Conservation (phyloP, 2,888 invertebrate genomes). For the Ischnura elegans region DNA sequence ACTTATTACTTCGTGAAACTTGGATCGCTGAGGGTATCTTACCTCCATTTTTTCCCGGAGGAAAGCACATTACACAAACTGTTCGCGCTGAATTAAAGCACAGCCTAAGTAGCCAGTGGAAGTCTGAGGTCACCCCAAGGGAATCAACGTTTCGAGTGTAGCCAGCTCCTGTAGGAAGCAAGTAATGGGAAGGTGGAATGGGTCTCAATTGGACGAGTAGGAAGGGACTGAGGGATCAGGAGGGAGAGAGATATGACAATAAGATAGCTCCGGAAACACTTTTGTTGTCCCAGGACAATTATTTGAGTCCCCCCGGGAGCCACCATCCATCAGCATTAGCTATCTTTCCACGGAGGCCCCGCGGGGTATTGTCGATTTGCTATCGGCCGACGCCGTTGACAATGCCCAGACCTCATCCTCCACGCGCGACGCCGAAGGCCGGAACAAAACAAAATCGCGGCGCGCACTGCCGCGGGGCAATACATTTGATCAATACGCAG, state of each 20-base stretch:
- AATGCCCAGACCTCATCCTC: neutral
- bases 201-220: too few relatives aligned
- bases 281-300: slow-evolving; percentile 16
- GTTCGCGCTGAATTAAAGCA: too few relatives aligned
- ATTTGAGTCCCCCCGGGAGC: neutral
- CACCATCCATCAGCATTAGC: neutral
- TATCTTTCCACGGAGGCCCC: neutral
- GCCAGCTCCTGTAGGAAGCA: too few relatives aligned
- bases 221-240: neutral
- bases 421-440: neutral
- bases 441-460: neutral
- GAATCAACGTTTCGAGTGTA: too few relatives aligned
- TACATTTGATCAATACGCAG: neutral
- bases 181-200: too few relatives aligned
- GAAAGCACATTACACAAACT: too few relatives aligned
- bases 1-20: too few relatives aligned
- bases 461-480: neutral
- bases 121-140: too few relatives aligned
- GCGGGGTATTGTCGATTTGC: neutral
- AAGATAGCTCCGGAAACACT: slow-evolving; percentile 11
- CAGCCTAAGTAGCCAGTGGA: too few relatives aligned
- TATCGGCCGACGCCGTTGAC: neutral
- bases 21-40: too few relatives aligned
- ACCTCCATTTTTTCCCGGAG: too few relatives aligned
- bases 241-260: neutral